Evolutionary conservation across 2,888 invertebrate genomes (phyloP).

Genomic region (Cataglyphis livida): DNA sequence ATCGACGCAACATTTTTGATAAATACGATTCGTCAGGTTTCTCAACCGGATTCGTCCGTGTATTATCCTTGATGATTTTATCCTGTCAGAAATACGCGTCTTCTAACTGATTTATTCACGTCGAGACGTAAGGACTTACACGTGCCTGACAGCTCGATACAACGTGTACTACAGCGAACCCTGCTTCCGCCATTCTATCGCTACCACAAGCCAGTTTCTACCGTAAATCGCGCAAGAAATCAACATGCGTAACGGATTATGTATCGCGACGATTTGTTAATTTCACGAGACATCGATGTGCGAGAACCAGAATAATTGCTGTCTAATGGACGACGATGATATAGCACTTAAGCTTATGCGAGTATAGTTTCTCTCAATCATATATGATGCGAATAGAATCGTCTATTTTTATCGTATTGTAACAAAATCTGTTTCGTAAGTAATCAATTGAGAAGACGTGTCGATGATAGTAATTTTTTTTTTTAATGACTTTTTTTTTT

Average conservation of each 20-base stretch:
- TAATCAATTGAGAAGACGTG: background rate
- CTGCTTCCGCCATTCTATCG: conserved; percentile 13
- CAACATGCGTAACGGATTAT: conserved; percentile 27
- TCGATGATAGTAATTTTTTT: background rate
- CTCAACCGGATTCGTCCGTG: background rate
- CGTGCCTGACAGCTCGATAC: conserved; percentile 27
- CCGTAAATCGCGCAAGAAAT: conserved; percentile 30
- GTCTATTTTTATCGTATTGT: background rate
- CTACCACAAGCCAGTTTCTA: conserved; percentile 5
- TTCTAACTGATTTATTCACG: conserved; percentile 18
- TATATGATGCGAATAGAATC: background rate
- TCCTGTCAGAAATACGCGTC: background rate
- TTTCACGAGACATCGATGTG: conserved; percentile 14
- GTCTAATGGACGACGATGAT: background rate
- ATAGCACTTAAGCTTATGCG: background rate
- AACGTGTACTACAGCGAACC: background rate
- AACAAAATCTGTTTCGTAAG: background rate
- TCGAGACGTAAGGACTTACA: background rate
- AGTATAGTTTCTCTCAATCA: background rate
- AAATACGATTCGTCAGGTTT: conserved; percentile 27
- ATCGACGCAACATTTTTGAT: background rate
- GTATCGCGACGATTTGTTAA: conserved; percentile 24
- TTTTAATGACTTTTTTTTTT: too few relatives aligned
- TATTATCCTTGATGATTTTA: conserved; percentile 22
- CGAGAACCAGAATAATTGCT: conserved; percentile 3